Evolutionary conservation across 2,888 invertebrate genomes (phyloP).

Genomic region (Lucinisca nassula): DNA sequence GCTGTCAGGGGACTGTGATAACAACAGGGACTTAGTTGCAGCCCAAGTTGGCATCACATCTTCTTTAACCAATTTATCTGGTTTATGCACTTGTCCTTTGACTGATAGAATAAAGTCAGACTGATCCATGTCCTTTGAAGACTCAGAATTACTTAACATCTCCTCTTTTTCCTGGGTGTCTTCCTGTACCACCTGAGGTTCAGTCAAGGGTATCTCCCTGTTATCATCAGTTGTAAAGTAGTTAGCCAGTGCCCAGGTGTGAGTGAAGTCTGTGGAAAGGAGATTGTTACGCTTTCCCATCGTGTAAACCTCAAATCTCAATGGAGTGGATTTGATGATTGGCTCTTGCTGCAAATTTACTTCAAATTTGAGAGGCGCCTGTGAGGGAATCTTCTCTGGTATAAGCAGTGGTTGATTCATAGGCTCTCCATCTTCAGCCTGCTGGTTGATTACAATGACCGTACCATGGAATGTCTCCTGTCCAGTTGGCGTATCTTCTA

Average conservation of each 20-base stretch:
- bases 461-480: conserved; percentile 19
- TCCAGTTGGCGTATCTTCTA: conserved; percentile 43
- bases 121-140: not conserved
- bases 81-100: not conserved
- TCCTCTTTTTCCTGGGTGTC: not conserved
- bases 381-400: conserved; percentile 31
- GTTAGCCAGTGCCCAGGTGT: not conserved
- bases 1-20: not conserved
- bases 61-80: not conserved
- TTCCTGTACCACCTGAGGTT: not conserved
- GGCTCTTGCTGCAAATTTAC: too few species aligned
- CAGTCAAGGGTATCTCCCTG: not conserved
- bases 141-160: not conserved
- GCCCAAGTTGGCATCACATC: conserved; percentile 30
- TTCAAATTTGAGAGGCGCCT: not conserved
- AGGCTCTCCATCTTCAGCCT: conserved; percentile 35
- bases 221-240: not conserved
- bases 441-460: conserved; percentile 43
- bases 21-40: conserved; percentile 33
- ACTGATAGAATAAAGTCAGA: not conserved
- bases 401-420: conserved; percentile 44
- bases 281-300: not conserved
- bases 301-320: not conserved
- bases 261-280: not conserved
- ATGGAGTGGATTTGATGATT: not conserved